Base-by-base conservation (phyloP, 2,888 invertebrate species). In the Hybos culiciformis region DNA sequence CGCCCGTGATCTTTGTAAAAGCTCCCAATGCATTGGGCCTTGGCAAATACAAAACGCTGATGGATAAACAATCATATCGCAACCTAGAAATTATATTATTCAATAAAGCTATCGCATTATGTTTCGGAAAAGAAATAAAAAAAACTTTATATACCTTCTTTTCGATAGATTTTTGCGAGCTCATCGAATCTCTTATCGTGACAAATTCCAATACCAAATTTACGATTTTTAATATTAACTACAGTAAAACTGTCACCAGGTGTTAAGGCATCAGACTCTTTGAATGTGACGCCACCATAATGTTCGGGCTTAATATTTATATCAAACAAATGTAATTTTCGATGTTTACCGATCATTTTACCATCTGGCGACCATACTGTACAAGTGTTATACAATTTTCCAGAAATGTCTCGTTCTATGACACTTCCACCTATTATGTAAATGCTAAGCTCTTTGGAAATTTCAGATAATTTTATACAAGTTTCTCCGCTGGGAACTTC, bases 281-380 rank as follows among this genome's bases (percentile, higher is more conserved):
- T 82, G 62, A 96, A 94, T 9, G 77, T 80, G 8, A 93, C 85
- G 60, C 84, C 82, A 15, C 83, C 85, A 24, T 87, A 86, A 47
- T 93, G 51, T 11, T 50, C 56, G 2, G 54, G 48, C 23, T 55
- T 51, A 37, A 61, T 84, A 63, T 92, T 83, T 52, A 96, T 88
- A 65, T 93, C 93, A 67, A 96, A 96, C 38, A 97, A 72, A 66
- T 96, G 96, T 58, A 93, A 72, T 75, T 96, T 96, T 49, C 92
- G 74, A 59, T 86, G 82, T 55, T 77, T 79, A 1, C 80, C 83
- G 41, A 94, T 68, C 43, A 94, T 60, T 48, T 78, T 67, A 39
- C 96, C 96, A 32, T 71, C 63, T 1, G 78, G 77, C 56, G 78
- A 77, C 83, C 85, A 94, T 12, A 91, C 79, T 0, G 90, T 84